Percentiles rank a stretch among this genome's conserved stretches.
phyloP scores from a whole-genome alignment of 2,113 vertebrate species.

The Perca schrenkii region DNA sequence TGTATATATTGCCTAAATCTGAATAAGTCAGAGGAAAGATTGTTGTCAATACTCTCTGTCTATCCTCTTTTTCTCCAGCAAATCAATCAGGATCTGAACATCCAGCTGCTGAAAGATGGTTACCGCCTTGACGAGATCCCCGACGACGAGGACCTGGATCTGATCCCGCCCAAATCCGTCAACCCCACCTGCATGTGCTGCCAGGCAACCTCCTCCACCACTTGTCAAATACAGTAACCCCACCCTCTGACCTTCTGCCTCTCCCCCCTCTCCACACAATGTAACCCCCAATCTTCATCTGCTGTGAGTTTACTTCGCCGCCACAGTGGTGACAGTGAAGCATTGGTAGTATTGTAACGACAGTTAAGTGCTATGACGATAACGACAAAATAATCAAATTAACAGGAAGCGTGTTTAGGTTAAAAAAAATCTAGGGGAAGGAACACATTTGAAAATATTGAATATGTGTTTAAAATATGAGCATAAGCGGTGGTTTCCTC shows the following conservation, averaged over 20 bases:
- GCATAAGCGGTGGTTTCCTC: slow-evolving; percentile 95
- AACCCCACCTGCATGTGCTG: slow-evolving; percentile 99
- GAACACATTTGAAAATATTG: slow-evolving; percentile 53
- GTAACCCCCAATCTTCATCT: slow-evolving; percentile 66
- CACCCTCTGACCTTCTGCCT: slow-evolving; percentile 37
- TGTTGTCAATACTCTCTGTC: neutral
- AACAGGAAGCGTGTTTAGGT: slow-evolving; percentile 52
- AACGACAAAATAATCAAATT: slow-evolving; percentile 63
- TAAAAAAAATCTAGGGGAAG: slow-evolving; percentile 47
- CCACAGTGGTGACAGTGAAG: slow-evolving; percentile 61
- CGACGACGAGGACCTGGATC: slow-evolving; percentile 96
- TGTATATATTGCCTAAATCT: neutral
- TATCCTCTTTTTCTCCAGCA: slow-evolving; percentile 86
- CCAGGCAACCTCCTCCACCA: slow-evolving; percentile 96
- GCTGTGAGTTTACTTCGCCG: slow-evolving; percentile 68
- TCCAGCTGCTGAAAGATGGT: slow-evolving; percentile 98
- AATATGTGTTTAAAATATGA: slow-evolving; percentile 67
- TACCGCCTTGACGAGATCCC: slow-evolving; percentile 98
- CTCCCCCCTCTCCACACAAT: slow-evolving; percentile 52
- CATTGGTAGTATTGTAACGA: slow-evolving; percentile 66
- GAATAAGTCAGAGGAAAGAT: neutral
- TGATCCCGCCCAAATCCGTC: slow-evolving; percentile 97
- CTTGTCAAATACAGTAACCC: slow-evolving; percentile 98
- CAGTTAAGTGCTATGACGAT: slow-evolving; percentile 66
- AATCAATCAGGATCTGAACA: slow-evolving; percentile 99